Base-by-base conservation (phyloP, 2,888 invertebrate genomes). In the Aspidapion aeneum region DNA sequence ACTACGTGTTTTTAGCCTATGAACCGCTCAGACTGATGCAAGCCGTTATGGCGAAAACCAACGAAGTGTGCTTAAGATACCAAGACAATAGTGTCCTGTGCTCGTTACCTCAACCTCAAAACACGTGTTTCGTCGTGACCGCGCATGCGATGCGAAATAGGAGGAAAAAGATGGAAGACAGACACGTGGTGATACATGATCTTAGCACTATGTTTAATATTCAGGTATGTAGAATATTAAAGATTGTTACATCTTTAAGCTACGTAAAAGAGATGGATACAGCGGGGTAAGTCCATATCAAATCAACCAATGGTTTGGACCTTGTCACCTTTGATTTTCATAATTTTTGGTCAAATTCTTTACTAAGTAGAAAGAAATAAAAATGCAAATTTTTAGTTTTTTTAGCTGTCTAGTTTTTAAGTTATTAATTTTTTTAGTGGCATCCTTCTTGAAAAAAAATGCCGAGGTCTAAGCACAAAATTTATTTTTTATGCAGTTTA, bases 81-180 rank as follows among this genome's bases (percentile, higher is more conserved):
- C 78, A 87, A 74, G 88, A 90, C 79, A 89, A 89, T 77, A 84
- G 87, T 63, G 82, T 84, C 73, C 76, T 90, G 72, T 86, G 86
- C 77, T 82, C 87, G 57, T 82, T 89, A 68, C 84, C 89, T 61
- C 84, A 88, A 55, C 83, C 85, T 58, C 84, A 83, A 66, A 77
- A 81, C 64, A 79, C 80, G 51, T 75, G 80, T 66, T 83, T 82
- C 69, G 74, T 81, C 57, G 82, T 86, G 50, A 89, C 89, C 66
- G 85, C 87, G 35, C 87, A 85, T 73, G 90, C 92, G 60, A 86
- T 89, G 21, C 93, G 90, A 80, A 96, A 97, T 81, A 85, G 85
- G 48, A 85, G 96, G 61, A 84, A 96, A 63, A 89, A 86, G 75
- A 96, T 97, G 96, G 97, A 98, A 80, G 97, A 98, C 79, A 84